Percentiles rank a stretch among this genome's conserved stretches.
phyloP scores from a whole-genome alignment of 2,113 vertebrate species.

The Myrmophylax atrothorax region DNA sequence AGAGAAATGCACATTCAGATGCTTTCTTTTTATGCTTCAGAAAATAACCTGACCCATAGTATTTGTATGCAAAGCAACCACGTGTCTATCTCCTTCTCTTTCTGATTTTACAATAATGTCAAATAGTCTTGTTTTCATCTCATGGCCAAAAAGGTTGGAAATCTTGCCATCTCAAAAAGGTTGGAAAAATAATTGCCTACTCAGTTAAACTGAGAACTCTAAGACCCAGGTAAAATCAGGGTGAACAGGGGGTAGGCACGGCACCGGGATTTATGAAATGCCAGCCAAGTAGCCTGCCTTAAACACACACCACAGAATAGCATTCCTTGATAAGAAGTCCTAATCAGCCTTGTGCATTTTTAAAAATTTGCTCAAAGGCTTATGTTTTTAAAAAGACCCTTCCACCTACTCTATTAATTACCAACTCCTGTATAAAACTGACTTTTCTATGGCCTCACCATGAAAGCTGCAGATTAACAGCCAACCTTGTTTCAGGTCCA shows the following conservation, averaged over 20 bases:
- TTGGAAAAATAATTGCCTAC: background rate
- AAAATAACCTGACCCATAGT: background rate
- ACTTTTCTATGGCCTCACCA: conserved; percentile 19
- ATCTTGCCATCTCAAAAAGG: background rate
- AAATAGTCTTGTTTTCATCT: background rate
- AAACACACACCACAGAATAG: background rate
- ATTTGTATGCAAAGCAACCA: background rate
- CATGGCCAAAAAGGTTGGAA: background rate
- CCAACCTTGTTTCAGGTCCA: background rate
- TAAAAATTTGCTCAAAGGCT: conserved; percentile 18
- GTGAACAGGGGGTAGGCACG: background rate
- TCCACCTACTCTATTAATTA: conserved; percentile 62
- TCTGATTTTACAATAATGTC: background rate
- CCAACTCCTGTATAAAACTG: conserved; percentile 2
- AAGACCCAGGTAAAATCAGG: conserved; percentile 12
- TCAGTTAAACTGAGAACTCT: background rate
- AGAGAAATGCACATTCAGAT: background rate
- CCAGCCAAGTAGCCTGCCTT: conserved; percentile 36
- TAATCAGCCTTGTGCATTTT: conserved; percentile 3
- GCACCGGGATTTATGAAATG: background rate
- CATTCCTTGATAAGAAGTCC: conserved; percentile 26
- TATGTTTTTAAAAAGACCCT: conserved; percentile 46
- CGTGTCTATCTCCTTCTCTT: background rate
- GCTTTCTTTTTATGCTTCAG: background rate
- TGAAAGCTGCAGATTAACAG: conserved; percentile 29